These are phyloP conservation scores for Mesochorus sp. DNA, from an alignment of 2,888 invertebrate species.

Conservation along the genomic window DNA sequence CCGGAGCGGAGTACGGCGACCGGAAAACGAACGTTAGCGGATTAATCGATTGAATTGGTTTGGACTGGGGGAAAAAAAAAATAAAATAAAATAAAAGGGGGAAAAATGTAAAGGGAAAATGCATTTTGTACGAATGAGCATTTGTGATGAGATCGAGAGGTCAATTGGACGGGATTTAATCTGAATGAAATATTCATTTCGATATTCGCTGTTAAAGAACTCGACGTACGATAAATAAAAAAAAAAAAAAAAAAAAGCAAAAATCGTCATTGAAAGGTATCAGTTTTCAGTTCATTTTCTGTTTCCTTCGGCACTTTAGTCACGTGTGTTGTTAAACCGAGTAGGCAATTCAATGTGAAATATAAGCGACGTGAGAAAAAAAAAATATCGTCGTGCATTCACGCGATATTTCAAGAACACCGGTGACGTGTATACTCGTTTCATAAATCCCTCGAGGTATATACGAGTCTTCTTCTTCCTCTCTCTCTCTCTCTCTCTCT, in stretches of 20 bases:
- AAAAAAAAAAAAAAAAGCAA: not conserved
- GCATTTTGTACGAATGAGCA: not conserved
- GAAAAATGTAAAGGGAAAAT: not conserved
- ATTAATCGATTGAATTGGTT: conserved; percentile 56
- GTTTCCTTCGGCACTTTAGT: too few relatives aligned
- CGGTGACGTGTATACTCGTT: conserved; percentile 24
- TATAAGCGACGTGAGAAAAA: not conserved
- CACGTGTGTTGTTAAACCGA: too few relatives aligned
- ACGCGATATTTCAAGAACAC: conserved; percentile 47
- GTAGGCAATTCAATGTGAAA: not conserved
- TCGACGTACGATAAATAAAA: not conserved
- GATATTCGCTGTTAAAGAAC: not conserved
- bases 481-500: not conserved
- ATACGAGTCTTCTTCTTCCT: not conserved
- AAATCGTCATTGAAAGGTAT: not conserved
- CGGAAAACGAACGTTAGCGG: conserved; percentile 56
- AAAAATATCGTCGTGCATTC: conserved; percentile 14
- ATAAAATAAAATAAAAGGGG: not conserved
- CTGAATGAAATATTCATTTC: not conserved
- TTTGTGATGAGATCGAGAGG: conserved; percentile 16
- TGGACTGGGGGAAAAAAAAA: not conserved
- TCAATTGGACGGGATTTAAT: not conserved
- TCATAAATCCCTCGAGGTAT: conserved; percentile 46
- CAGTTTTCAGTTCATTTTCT: not conserved
- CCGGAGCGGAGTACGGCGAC: conserved; percentile 3